Evolutionary conservation across 1,140 invertebrate genomes (phyloP), one percentile per base, ranked within the genome.

Genomic region (Sitobion miscanthi): DNA sequence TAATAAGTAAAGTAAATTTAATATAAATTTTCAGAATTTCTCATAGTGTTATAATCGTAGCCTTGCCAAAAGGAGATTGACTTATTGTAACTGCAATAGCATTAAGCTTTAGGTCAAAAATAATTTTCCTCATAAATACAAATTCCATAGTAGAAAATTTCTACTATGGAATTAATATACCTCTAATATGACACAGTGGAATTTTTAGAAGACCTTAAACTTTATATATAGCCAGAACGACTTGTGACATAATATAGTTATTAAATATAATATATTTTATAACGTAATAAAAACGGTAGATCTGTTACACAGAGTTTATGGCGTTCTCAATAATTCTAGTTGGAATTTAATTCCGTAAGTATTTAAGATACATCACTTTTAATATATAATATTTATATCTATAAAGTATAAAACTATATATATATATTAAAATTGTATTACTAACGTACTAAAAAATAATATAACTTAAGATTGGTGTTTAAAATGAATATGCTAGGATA

Each of bases 221-320:
- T 57, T 57, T 25, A 89, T 89, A 57, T 57, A 89, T 42, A 57
- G 23, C 35, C 7, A 25, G n/a, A 4, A 57, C 52, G 35, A 49
- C 45, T 47, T n/a, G 30, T 47, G 47, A 35, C 14, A 42, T 83
- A 35, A 42, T 83, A 35, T 9, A 30, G 45, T 87, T 87, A 87
- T 87, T 45, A 47, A 87, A 87, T 87, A 87, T 49, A 87, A n/a
- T 47, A 47, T 87, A 25, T 52, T n/a, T 87, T 52, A 45, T 86
- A 87, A 21, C 30, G 14, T 87, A 87, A 87, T 87, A 8, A 52
- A 87, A 49, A 54, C 52, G 0, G n/a, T 7, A 87, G 42, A 30
- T 45, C 11, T 87, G 30, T 87, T 49, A 45, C 42, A 87, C 45
- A 87, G 20, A 47, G 23, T 85, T 49, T 47, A 49, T 87, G 42